Conservation (phyloP, 2,113 vertebrate species). For the Pygoscelis adeliae region DNA sequence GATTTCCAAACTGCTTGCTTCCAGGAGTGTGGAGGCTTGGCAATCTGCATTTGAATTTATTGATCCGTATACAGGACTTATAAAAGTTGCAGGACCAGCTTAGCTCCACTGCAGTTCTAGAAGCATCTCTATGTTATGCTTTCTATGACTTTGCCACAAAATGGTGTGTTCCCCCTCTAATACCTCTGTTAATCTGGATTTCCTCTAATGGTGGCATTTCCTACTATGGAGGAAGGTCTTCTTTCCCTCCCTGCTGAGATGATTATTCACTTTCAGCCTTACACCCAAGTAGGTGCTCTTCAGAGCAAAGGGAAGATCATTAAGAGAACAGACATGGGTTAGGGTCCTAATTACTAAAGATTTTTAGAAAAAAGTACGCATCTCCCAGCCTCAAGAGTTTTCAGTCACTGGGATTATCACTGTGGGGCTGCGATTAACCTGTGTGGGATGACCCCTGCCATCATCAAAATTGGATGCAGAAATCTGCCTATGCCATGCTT, state of each 20-base stretch:
- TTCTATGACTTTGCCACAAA: background rate
- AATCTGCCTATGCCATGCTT: background rate
- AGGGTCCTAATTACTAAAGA: background rate
- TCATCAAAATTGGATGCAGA: background rate
- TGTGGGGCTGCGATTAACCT: background rate
- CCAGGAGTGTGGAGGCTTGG: background rate
- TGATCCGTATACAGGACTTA: background rate
- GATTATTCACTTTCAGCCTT: background rate
- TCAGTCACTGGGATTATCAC: background rate
- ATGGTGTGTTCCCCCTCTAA: background rate
- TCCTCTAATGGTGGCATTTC: background rate
- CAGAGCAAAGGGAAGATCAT: background rate
- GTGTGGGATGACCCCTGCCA: background rate
- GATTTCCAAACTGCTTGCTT: background rate
- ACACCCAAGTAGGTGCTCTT: background rate
- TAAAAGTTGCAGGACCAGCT: background rate
- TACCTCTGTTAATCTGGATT: background rate
- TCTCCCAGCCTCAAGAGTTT: background rate
- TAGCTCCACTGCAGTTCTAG: background rate
- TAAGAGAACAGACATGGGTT: background rate
- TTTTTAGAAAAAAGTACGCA: background rate
- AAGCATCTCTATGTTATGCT: background rate
- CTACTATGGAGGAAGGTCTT: background rate
- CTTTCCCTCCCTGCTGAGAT: background rate
- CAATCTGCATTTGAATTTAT: background rate